Evolutionary conservation across 2,113 vertebrate genomes (phyloP), one percentile per base, ranked within the genome.

Genomic region (Prunella fulvescens): DNA sequence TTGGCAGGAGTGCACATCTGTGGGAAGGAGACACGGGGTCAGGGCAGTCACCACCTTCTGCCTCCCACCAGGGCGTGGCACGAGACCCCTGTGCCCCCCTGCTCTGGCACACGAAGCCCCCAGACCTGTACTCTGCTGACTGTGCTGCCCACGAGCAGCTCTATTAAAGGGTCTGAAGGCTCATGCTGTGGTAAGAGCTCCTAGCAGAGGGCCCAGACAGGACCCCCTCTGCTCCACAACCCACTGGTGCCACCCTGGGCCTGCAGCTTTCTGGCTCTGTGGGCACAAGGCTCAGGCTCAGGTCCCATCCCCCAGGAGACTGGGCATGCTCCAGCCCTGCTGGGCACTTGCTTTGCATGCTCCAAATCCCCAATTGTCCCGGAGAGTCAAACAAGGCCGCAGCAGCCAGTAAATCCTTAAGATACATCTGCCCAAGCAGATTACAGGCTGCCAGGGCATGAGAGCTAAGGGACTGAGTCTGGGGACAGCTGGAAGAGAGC

Each of bases 1-100:
- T 99, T 99, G 98, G 99, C 99, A 0, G 99, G 99, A 97, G 99
- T 99, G 97, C 99, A 99, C 99, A 99, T 99, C 99, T 99, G 98
- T 2, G 2, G 87, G 86, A 87, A 84, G 66, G 94, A 95, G 82
- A 96, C n/a, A 95, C 0, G 10, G 33, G 18, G 25, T 64, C 73
- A 80, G 96, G 19, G 17, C 6, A 12, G 31, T 23, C 24, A 40
- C 14, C 62, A 56, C 19, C 47, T 70, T 45, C 33, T 39, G 50
- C 72, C 60, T 72, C 61, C 66, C 54, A 44, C 48, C n/a, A 26
- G 26, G 16, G 25, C 3, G 1, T 39, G 60, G 44, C 33, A 58
- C 1, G 3, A 86, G 33, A n/a, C 8, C 39, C 56, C 31, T 54
- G 1, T 48, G 28, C 5, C 58, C 10, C 29, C 11, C 11, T 6